Evolutionary conservation across 1,140 invertebrate species (phyloP), one percentile per base, ranked within the genome.

Genomic region (Leptonema lineaticorne): DNA sequence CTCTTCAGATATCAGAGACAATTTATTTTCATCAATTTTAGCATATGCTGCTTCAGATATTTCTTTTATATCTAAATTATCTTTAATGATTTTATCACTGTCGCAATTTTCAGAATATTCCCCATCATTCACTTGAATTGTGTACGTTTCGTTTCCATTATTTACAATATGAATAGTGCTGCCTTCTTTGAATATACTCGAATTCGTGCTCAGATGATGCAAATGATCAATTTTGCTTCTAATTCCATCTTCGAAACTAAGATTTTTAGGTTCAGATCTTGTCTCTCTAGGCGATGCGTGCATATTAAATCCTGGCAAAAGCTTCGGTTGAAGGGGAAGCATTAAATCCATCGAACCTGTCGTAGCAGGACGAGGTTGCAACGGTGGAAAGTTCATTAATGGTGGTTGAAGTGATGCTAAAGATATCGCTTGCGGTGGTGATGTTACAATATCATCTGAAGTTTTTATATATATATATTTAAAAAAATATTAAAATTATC

Each of bases 361-460:
- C 41, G 87, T 89, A 27, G 88, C 85, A 65, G 88, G 83, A 50
- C 87, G 78, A 9, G 88, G 87, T 80, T 88, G 87, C 71, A 89
- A 74, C 62, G 85, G 84, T 45, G 83, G 82, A 67, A 79, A 79
- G 64, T 78, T 81, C 74, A 81, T 74, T 70, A 82, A 70, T 71
- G 77, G 82, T 69, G 79, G 79, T 78, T 81, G 78, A 67, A 80
- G 75, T 67, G 78, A 82, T 48, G 80, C 81, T 71, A 82, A 71
- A 27, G 79, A 82, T 65, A 82, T 81, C 26, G 81, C 78, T 74
- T 82, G 81, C 64, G 78, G 80, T 73, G 81, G 80, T 71, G 81
- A 75, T 58, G 78, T 78, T 53, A 80, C 78, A 73, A 79, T 79
- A 75, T 82, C 81, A 48, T 81, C 80, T 82, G 79, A 60, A 81